These are phyloP conservation scores for Pedetes capensis DNA, from an alignment of 2,113 vertebrate genomes.

Conservation along the genomic window DNA sequence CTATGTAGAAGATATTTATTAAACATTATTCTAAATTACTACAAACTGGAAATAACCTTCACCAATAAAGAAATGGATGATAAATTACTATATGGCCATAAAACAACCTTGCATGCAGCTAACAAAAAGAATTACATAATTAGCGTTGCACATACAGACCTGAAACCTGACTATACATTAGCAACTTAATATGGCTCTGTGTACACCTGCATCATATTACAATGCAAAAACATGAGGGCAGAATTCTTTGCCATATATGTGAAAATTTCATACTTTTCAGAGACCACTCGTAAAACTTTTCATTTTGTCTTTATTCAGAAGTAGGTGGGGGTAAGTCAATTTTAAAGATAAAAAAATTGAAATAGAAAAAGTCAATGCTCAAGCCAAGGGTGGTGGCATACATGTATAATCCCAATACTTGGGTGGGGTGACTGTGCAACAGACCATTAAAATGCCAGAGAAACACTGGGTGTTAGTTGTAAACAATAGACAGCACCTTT, in stretches of 20 bases:
- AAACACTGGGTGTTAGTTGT: background rate
- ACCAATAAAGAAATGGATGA: background rate
- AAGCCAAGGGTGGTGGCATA: too few relatives aligned
- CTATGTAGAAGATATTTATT: background rate
- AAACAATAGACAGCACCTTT: background rate
- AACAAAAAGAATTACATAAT: background rate
- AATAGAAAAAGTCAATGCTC: background rate
- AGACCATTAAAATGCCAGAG: background rate
- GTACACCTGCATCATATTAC: background rate
- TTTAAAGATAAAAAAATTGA: background rate
- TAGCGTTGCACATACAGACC: background rate
- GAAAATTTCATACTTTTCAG: background rate
- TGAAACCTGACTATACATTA: background rate
- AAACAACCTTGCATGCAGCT: background rate
- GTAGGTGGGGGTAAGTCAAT: background rate
- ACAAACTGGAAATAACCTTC: background rate
- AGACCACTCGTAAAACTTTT: background rate
- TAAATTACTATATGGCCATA: background rate
- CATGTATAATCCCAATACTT: too few relatives aligned
- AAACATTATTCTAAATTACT: background rate
- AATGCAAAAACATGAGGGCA: background rate
- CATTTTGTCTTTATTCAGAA: background rate
- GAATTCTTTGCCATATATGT: background rate
- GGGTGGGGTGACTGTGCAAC: background rate
- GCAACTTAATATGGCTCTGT: background rate